Percentiles rank a stretch among this genome's conserved stretches.
These are phyloP conservation scores for Metalampra italica DNA, from an alignment of 2,888 invertebrate species.

Conservation along the genomic window DNA sequence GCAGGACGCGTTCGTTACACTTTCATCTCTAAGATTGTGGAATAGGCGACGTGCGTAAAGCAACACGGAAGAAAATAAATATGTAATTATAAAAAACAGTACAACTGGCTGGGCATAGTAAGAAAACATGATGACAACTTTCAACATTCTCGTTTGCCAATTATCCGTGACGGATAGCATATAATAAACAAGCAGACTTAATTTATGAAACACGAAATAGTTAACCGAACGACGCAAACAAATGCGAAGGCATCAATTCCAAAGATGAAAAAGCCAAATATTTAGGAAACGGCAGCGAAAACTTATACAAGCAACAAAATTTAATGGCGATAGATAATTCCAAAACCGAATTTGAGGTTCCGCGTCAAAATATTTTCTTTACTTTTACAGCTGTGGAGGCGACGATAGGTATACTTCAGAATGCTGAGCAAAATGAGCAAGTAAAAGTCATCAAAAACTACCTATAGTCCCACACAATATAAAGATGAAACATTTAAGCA, in stretches of 20 bases:
- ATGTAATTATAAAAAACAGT: not conserved
- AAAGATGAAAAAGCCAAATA: slow-evolving; percentile 33
- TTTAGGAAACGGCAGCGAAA: slow-evolving; percentile 35
- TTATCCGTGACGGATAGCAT: slow-evolving; percentile 38
- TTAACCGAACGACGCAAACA: slow-evolving; percentile 44
- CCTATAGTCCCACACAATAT: too few species aligned
- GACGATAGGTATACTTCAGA: too few species aligned
- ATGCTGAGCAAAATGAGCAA: too few species aligned
- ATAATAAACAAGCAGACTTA: slow-evolving; percentile 42
- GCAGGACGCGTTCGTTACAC: too few species aligned
- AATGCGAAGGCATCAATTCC: slow-evolving; percentile 48
- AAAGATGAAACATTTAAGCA: too few species aligned
- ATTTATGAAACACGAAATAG: slow-evolving; percentile 47
- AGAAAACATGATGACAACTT: slow-evolving; percentile 30
- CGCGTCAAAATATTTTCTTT: not conserved
- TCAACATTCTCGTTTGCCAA: slow-evolving; percentile 31
- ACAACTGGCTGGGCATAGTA: slow-evolving; percentile 5
- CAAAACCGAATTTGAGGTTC: not conserved
- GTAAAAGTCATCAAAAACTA: too few species aligned
- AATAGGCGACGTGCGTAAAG: too few species aligned
- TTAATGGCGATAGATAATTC: slow-evolving; percentile 7
- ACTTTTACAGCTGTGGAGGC: not conserved
- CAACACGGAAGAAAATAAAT: too few species aligned
- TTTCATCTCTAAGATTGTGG: too few species aligned
- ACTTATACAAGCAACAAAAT: slow-evolving; percentile 15